A percentile compares a stretch with the other conserved stretches of the same genome.
Conservation (phyloP, 2,113 vertebrate genomes). For the Rhabdomys dilectus region DNA sequence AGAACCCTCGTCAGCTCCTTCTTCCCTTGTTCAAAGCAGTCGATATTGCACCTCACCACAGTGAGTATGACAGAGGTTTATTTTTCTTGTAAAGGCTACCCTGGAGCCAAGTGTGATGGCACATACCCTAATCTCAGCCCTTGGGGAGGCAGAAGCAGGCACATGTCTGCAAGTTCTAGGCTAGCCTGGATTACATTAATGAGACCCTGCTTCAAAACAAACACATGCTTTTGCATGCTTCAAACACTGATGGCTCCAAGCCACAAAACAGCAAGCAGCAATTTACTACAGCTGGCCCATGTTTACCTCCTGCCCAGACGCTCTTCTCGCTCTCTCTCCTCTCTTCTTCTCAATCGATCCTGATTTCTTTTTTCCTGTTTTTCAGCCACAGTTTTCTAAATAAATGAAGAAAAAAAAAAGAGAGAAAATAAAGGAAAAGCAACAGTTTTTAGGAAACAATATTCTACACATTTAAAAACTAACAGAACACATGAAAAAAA, state of each 20-base stretch:
- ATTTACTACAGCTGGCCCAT: neutral
- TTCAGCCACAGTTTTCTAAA: conserved; percentile 96
- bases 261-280: neutral
- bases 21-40: neutral
- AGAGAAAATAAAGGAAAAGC: neutral
- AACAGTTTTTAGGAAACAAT: neutral
- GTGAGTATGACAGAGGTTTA: accelerated
- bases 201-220: neutral
- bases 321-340: conserved; percentile 97
- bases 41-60: accelerated
- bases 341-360: conserved; percentile 95
- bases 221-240: neutral
- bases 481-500: neutral
- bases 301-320: conserved; percentile 89
- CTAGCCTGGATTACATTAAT: neutral
- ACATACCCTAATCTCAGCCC: neutral
- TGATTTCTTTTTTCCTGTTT: conserved; percentile 99
- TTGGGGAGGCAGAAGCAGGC: neutral
- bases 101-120: neutral
- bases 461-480: neutral
- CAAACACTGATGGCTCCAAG: neutral
- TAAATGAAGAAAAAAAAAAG: conserved; percentile 36
- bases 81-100: neutral
- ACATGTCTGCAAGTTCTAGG: neutral
- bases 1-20: neutral